Base-by-base conservation (phyloP, 2,113 vertebrate species). In the Phylloscopus trochiloides region DNA sequence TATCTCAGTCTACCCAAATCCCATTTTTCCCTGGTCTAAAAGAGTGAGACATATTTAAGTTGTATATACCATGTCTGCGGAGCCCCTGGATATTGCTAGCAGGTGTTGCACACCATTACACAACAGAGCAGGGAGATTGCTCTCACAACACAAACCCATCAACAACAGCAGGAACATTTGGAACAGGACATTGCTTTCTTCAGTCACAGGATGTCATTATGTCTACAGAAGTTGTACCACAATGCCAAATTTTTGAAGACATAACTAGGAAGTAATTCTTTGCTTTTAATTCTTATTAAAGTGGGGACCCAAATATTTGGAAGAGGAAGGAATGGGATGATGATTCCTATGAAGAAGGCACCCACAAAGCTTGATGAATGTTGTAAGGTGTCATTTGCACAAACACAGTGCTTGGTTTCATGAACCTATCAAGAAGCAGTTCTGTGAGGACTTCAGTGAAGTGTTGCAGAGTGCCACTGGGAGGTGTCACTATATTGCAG, bases 401-500 rank as follows among this genome's bases (percentile, higher is more conserved):
- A 52, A 80, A 81, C 13, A 38, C 54, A 84, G 26, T 7, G 11
- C 66, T 94, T 50, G 24, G 31, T 75, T 90, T 90, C 67, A 54
- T 43, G 72, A 92, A 61, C 24, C 38, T 36, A 21, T 36, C 61
- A 31, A 55, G 51, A 9, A 70, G 36, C 34, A 74, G 34, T 36
- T 86, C 67, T 80, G 51, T 34, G 48, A 9, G 65, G 78, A n/a
- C 78, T 96, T 68, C 32, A 68, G 92, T 94, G 94, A 97, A 93
- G 93, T 96, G 78, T 91, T 79, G 52, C 86, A 28, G 54, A 93
- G 90, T 59, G 88, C 96, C 94, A 93, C 96, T 95, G 95, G 93
- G 88, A 94, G 94, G 94, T 96, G 96, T 92, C 88, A 88, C 90
- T 80, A 76, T 71, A 94, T 86, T 90, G 94, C 93, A 80, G 59